phyloP scores from a whole-genome alignment of 2,113 vertebrate species.

The Esox niger region DNA sequence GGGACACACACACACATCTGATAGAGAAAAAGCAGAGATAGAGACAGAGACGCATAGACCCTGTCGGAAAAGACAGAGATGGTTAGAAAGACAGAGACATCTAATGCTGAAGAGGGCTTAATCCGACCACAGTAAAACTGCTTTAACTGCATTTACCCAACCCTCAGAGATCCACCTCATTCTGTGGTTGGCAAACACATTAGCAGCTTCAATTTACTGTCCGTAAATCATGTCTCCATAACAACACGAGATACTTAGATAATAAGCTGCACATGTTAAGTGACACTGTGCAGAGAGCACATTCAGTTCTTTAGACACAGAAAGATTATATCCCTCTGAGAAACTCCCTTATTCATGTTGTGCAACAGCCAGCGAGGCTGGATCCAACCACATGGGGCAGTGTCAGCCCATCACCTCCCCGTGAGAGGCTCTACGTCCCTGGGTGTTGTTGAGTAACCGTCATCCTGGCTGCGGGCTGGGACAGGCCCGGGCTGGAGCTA shows the following conservation, averaged over 20 bases:
- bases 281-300: too few species aligned
- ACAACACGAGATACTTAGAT: too few species aligned
- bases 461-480: slow-evolving; percentile 35
- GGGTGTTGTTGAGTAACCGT: slow-evolving; percentile 30
- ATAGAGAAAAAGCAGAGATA: too few species aligned
- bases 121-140: slow-evolving; percentile 51
- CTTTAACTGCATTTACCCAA: slow-evolving; percentile 50
- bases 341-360: too few species aligned
- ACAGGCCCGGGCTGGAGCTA: slow-evolving; percentile 46
- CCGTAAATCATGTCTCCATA: too few species aligned
- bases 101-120: slow-evolving; percentile 35
- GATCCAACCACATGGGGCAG: slow-evolving; percentile 23
- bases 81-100: slow-evolving; percentile 18
- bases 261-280: too few species aligned
- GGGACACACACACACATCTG: slow-evolving; percentile 1
- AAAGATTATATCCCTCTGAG: too few species aligned
- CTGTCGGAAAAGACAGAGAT: not conserved
- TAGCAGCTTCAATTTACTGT: too few species aligned
- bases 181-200: too few species aligned
- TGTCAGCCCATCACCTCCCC: slow-evolving; percentile 13
- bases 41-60: slow-evolving; percentile 5
- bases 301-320: too few species aligned
- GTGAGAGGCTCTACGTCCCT: slow-evolving; percentile 14
- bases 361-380: too few species aligned
- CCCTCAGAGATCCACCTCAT: slow-evolving; percentile 25